Base-by-base conservation (phyloP, 1,140 invertebrate species). In the Nasonia longicornis region DNA sequence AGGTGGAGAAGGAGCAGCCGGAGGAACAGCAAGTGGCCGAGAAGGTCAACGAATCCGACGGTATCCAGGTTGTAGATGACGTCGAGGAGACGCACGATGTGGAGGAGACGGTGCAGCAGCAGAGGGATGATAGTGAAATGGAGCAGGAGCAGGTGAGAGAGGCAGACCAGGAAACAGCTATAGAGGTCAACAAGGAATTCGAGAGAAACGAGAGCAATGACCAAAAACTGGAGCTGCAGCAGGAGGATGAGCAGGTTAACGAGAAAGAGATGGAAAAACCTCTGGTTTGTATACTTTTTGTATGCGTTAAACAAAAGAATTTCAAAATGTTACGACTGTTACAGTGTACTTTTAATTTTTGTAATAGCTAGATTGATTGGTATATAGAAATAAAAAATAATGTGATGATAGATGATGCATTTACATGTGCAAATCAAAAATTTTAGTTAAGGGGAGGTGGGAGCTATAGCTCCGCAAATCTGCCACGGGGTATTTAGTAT, bases 111-210 rank as follows among this genome's bases (percentile, higher is more conserved):
- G 35, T 8, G 12, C 10, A 26, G 11, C 11, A 42, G 20, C 11
- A 14, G 1, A 8, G 84, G 45, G 31, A 78, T 76, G 79, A 83
- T 45, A 42, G 69, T n/a, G 80, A 84, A 66, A 83, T 82, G 72
- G 84, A 87, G 16, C 26, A 74, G 2, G 64, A 72, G 45, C 22
- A 20, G 16, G 45, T 48, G 3, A 67, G 72, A n/a, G 20, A 58
- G 16, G 3, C 16, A n/a, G 14, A 58, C 20, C 20, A 6, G 16
- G 38, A 42, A 0, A 42, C 16, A 11, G 20, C 20, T 16, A 58
- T 4, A 16, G 52, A 58, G 6, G 4, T 7, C 16, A 58, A 7
- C 6, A n/a, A 58, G 52, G 52, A 58, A 58, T 58, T 58, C 2
- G 35, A 35, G 8, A 64, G 75, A 48, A 7, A n/a, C 20, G 20